Evolutionary conservation across 2,797 vertebrate genomes (phyloP).

Genomic region (Tiaroga cobitis): DNA sequence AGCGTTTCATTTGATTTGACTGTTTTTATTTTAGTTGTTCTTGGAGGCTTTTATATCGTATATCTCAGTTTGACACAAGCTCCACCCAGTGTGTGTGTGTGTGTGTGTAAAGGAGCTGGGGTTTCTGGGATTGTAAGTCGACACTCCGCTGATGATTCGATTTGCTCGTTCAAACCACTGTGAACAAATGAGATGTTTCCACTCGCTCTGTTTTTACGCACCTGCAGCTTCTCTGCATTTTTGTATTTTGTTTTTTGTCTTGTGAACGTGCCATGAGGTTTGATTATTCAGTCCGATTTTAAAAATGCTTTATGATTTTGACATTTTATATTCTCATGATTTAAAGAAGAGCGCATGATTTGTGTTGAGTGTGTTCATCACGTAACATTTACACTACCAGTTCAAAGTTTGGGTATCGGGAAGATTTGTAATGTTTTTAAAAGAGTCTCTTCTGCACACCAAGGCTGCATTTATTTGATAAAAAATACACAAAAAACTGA

Average conservation of each 20-base stretch:
- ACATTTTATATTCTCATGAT: not conserved
- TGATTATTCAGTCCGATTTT: slow-evolving; percentile 20
- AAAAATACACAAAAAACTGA: too few relatives aligned
- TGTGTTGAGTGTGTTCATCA: not conserved
- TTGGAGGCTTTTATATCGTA: slow-evolving; percentile 18
- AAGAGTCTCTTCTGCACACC: too few relatives aligned
- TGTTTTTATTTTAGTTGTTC: not conserved
- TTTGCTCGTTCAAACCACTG: slow-evolving; percentile 49
- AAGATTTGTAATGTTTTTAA: too few relatives aligned
- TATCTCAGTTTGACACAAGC: not conserved
- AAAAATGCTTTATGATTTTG: slow-evolving; percentile 21
- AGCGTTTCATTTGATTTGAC: not conserved
- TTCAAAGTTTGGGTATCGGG: too few relatives aligned
- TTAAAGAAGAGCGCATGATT: not conserved
- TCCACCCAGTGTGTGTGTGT: not conserved
- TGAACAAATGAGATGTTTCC: slow-evolving; percentile 30
- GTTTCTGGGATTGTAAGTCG: not conserved
- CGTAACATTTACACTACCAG: too few relatives aligned
- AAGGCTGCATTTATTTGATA: rapidly evolving
- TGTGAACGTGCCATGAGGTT: slow-evolving; percentile 52
- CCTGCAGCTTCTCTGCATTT: not conserved
- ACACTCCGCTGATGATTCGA: not conserved
- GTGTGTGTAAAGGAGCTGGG: not conserved
- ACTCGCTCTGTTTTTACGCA: slow-evolving; percentile 13
- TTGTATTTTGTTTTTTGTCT: not conserved